A percentile compares a stretch with the other conserved stretches of the same genome.
Evolutionary conservation across 2,113 vertebrate species (phyloP).

Genomic region (Labeo rohita): DNA sequence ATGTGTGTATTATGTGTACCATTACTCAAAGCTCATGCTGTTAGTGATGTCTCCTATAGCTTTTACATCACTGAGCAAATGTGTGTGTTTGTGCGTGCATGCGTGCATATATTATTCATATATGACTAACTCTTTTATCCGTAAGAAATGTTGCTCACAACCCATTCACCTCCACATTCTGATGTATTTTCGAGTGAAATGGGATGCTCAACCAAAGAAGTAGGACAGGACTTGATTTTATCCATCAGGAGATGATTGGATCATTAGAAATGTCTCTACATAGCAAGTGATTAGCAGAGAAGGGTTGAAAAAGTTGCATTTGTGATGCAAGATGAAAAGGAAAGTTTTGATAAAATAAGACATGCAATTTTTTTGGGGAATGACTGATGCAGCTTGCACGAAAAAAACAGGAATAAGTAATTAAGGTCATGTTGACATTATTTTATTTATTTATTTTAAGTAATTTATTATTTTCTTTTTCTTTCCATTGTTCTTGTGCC

Average conservation of each 20-base stretch:
- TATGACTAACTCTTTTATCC: background rate
- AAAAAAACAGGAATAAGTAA: background rate
- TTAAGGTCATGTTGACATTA: background rate
- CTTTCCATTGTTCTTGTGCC: background rate
- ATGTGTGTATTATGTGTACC: background rate
- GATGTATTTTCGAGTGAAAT: background rate
- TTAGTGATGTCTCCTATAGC: background rate
- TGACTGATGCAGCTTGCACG: background rate
- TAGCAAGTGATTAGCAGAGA: background rate
- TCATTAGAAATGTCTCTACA: background rate
- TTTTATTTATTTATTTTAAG: background rate
- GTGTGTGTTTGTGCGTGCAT: background rate
- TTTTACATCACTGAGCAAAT: background rate
- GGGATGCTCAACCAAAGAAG: background rate
- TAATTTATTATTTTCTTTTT: background rate
- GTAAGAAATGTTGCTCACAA: background rate
- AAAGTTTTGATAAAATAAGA: background rate
- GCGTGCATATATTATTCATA: background rate
- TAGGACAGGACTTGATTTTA: background rate
- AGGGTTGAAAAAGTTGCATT: background rate
- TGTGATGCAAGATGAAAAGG: background rate
- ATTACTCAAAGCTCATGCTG: background rate
- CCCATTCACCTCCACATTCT: background rate
- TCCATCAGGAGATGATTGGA: background rate
- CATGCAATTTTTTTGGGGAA: background rate